Percentiles rank a stretch among this genome's conserved stretches.
Evolutionary conservation across 2,888 invertebrate genomes (phyloP).

Genomic region (Allolobophora icterica): DNA sequence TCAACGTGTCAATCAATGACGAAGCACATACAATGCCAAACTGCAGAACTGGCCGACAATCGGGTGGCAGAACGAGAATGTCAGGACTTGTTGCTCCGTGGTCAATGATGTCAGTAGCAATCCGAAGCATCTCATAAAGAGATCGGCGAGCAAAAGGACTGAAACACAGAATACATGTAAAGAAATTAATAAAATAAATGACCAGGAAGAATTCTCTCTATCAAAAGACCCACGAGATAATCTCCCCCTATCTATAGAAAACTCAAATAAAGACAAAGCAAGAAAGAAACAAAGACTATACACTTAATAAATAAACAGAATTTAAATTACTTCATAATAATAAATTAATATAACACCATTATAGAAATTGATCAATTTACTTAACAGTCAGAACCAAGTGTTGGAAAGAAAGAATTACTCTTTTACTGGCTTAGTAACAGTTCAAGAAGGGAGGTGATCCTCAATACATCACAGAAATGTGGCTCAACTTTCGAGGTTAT

Average conservation of each 20-base stretch:
- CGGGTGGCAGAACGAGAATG: constrained; percentile 49
- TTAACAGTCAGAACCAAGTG: too few relatives aligned
- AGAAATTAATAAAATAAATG: not conserved
- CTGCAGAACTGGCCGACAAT: constrained; percentile 53
- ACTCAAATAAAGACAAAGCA: not conserved
- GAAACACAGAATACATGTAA: constrained; percentile 29
- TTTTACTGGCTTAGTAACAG: too few relatives aligned
- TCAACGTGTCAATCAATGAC: not conserved
- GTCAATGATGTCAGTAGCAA: constrained; percentile 50
- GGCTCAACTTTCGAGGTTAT: too few relatives aligned
- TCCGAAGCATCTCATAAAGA: constrained; percentile 53
- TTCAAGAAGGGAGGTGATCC: too few relatives aligned
- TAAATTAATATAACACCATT: too few relatives aligned
- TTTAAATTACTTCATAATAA: too few relatives aligned
- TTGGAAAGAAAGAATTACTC: too few relatives aligned
- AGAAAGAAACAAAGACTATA: not conserved
- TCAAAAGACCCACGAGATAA: not conserved
- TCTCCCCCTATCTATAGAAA: not conserved
- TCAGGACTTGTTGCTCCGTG: constrained; percentile 50
- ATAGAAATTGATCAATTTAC: too few relatives aligned
- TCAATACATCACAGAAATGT: too few relatives aligned
- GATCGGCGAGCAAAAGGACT: constrained; percentile 56
- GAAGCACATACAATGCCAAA: constrained; percentile 50
- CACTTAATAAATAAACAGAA: too few relatives aligned
- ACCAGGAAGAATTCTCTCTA: not conserved